These are phyloP conservation scores for Drosophila sechellia DNA, from an alignment of 1,140 invertebrate genomes.

Conservation along the genomic window DNA sequence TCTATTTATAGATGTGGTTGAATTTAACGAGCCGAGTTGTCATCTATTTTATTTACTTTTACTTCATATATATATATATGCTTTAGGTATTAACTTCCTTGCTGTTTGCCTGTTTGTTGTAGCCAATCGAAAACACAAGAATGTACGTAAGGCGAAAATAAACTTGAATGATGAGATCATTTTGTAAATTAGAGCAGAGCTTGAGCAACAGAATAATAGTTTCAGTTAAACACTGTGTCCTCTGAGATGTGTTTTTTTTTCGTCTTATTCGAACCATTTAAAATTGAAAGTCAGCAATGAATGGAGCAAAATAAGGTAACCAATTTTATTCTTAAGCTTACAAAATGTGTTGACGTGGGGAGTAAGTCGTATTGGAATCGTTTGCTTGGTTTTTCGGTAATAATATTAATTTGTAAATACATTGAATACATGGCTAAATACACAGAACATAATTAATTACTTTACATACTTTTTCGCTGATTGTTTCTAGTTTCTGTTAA, in stretches of 20 bases:
- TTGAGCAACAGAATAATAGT: constrained; percentile 59
- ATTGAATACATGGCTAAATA: constrained; percentile 35
- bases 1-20: constrained; percentile 73
- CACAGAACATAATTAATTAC: constrained; percentile 35
- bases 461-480: constrained; percentile 36
- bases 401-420: constrained; percentile 34
- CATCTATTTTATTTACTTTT: constrained; percentile 11
- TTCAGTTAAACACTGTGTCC: constrained; percentile 36
- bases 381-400: constrained; percentile 16
- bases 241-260: constrained; percentile 20
- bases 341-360: constrained; percentile 24
- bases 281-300: constrained; percentile 72
- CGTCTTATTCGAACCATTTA: constrained; percentile 21
- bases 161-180: constrained; percentile 85
- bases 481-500: constrained; percentile 39
- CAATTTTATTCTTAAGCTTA: constrained; percentile 41
- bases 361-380: constrained; percentile 23
- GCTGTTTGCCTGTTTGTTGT: constrained; percentile 46
- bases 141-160: constrained; percentile 83
- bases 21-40: constrained; percentile 69
- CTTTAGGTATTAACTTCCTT: constrained; percentile 39
- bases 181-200: constrained; percentile 70
- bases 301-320: constrained; percentile 50
- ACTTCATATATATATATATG: constrained; percentile 6
- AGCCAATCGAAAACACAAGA: constrained; percentile 53